Percentiles rank a stretch among this genome's conserved stretches.
These are phyloP conservation scores for Crambe crambe DNA, from an alignment of 37 sponge, comb jelly and placozoan genomes.

Conservation along the genomic window DNA sequence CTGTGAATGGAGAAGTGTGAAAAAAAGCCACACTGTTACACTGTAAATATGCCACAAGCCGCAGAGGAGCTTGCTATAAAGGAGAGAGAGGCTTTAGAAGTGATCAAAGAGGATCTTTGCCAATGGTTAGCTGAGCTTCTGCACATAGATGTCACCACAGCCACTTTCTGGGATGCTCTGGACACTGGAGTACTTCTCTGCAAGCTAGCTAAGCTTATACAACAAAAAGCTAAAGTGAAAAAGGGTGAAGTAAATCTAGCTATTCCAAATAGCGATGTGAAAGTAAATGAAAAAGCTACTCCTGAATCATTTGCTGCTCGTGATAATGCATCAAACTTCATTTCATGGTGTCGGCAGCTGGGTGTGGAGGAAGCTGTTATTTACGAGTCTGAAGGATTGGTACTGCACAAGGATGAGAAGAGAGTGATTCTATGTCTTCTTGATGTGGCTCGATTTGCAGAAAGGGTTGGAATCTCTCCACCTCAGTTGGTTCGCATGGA, in stretches of 20 bases:
- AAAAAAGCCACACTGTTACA: no score
- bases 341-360: constrained; percentile 64
- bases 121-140: constrained; percentile 58
- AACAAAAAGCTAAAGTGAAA: background rate
- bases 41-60: no score
- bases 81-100: constrained; percentile 56
- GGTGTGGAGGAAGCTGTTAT: constrained; percentile 75
- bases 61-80: no score
- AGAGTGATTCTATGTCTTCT: constrained; percentile 76
- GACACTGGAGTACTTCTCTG: constrained; percentile 78
- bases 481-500: constrained; percentile 76
- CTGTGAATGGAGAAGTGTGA: no score
- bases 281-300: constrained; percentile 29
- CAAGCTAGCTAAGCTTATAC: constrained; percentile 58
- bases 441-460: constrained; percentile 75
- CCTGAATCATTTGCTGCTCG: constrained; percentile 66
- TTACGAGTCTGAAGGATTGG: constrained; percentile 87
- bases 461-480: constrained; percentile 45
- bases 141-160: background rate
- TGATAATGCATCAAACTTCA: constrained; percentile 83
- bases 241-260: background rate
- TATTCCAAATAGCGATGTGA: constrained; percentile 10
- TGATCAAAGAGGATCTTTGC: constrained; percentile 70
- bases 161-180: constrained; percentile 53
- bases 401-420: constrained; percentile 69